Conservation (phyloP, 2,888 invertebrate species). For the Epiblema foenella region DNA sequence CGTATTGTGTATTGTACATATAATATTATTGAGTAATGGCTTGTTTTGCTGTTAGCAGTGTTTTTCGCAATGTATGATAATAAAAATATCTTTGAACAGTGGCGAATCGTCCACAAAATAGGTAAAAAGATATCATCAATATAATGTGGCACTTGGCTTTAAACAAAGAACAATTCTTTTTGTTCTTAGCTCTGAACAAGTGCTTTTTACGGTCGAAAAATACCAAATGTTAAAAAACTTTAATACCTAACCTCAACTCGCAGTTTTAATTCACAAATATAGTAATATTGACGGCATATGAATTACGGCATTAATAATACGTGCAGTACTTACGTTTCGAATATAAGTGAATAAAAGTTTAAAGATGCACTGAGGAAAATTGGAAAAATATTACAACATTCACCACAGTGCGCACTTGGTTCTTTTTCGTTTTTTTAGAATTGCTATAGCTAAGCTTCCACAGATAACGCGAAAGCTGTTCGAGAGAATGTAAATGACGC, state of each 20-base stretch:
- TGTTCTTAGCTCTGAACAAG: constrained; percentile 70
- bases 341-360: background rate
- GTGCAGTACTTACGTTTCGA: constrained; percentile 28
- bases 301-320: background rate
- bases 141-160: constrained; percentile 63
- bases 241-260: constrained; percentile 44
- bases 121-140: constrained; percentile 28
- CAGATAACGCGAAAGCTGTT: background rate
- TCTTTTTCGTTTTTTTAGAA: background rate
- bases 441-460: background rate
- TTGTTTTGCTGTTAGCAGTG: background rate
- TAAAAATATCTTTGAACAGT: constrained; percentile 6
- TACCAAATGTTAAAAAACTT: constrained; percentile 21
- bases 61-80: constrained; percentile 26
- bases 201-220: constrained; percentile 52
- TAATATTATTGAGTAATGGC: too few species aligned
- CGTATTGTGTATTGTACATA: too few species aligned
- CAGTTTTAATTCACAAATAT: constrained; percentile 15
- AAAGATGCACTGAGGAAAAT: background rate
- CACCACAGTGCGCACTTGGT: background rate
- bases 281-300: constrained; percentile 1
- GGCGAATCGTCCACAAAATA: constrained; percentile 4
- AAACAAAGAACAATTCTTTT: constrained; percentile 62
- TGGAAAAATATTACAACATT: background rate
- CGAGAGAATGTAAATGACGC: background rate